Base-by-base conservation (phyloP, 2,888 invertebrate species). In the Lithophane semibrunnea region DNA sequence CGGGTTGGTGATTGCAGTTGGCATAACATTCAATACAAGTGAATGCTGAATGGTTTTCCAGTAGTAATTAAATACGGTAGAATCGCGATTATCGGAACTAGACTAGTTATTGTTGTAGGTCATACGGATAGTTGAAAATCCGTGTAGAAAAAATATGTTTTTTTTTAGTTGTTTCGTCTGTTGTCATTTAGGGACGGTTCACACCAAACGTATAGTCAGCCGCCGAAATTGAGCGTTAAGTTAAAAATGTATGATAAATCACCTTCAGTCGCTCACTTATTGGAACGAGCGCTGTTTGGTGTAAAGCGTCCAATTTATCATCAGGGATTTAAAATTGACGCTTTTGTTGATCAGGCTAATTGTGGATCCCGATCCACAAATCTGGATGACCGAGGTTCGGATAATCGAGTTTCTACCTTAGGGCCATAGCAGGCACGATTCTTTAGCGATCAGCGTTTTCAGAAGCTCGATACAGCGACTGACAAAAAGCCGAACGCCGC, bases 1-100 rank as follows among this genome's bases (percentile, higher is more conserved):
- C 72, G 80, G 84, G 29, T 56, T 52, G 47, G 47, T 8, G 47
- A 64, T 63, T 24, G 29, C 47, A 69, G 69, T 77, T 83, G 42
- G n/a, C 42, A 61, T 37, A 24, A 58, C 8, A 67, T 72, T 61
- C 37, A 73, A 64, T 60, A 58, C 49, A 67, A 44, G 18, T 44
- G 52, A 64, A 66, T 75, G 54, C 47, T 66, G 42, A 56, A 47
- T 37, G 9, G 16, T 49, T 71, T 60, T 8, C 47, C 54, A 84
- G 66, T 71, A 84, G 44, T 47, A 7, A 44, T 24, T 58, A 9
- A 37, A 29, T 65, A 65, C 37, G 18, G 47, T 83, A 66, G 42
- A 66, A 65, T 13, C 37, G 65, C 44, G 37, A 60, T 65, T 65
- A n/a, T 83, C 37, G 13, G 47, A 24, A 75, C 42, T 16, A 16